A percentile compares a stretch with the other conserved stretches of the same genome.
Evolutionary conservation across 2,113 vertebrate species (phyloP).

Genomic region (Atlantisia rogersi): DNA sequence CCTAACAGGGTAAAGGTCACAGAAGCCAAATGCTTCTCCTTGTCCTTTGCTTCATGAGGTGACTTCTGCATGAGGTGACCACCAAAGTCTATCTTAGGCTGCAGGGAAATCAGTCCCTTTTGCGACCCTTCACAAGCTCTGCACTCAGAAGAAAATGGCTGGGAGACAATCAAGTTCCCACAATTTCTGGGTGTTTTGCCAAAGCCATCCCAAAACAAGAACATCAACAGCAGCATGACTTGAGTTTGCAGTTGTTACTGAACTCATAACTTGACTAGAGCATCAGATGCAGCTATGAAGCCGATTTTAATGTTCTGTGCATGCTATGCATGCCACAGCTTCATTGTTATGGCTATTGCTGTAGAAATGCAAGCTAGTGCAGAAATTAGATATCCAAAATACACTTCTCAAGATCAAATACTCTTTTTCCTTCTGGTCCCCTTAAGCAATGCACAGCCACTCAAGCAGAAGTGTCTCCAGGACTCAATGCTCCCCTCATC

Average conservation of each 20-base stretch:
- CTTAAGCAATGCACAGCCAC: background rate
- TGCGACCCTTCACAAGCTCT: background rate
- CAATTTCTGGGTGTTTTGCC: background rate
- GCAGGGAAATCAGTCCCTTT: background rate
- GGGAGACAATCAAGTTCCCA: background rate
- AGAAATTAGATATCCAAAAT: background rate
- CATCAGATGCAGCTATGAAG: background rate
- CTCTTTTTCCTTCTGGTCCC: background rate
- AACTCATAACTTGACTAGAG: background rate
- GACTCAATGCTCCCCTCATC: background rate
- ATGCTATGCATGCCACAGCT: rapidly evolving
- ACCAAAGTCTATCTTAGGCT: background rate
- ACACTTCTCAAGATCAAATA: background rate
- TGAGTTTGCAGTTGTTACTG: background rate
- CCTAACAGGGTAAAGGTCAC: background rate
- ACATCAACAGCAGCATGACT: background rate
- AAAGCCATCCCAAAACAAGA: background rate
- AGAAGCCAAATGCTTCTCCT: background rate
- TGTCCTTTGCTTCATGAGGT: background rate
- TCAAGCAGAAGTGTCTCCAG: background rate
- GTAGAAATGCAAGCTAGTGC: background rate
- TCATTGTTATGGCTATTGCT: background rate
- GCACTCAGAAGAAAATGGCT: background rate
- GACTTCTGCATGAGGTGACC: background rate
- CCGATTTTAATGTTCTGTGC: background rate